phyloP scores from a whole-genome alignment of 2,113 vertebrate genomes.

The Hemibagrus wyckioides region DNA sequence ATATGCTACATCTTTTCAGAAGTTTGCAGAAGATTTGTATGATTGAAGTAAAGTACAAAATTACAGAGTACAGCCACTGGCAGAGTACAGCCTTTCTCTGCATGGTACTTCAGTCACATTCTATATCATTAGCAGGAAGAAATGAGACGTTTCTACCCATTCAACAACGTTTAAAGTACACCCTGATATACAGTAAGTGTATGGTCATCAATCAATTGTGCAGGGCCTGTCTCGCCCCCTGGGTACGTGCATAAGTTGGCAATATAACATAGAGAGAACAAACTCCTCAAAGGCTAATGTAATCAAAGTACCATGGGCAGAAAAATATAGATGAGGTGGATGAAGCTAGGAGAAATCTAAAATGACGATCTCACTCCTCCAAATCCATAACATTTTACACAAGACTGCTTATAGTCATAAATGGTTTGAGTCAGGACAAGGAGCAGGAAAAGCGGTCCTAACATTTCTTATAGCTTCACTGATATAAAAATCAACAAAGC shows the following conservation, averaged over 20 bases:
- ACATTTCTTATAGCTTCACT: background rate
- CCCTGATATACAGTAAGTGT: slow-evolving; percentile 9
- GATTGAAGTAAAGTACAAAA: slow-evolving; percentile 25
- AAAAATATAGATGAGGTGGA: background rate
- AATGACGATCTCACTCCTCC: background rate
- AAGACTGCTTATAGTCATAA: background rate
- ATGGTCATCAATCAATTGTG: slow-evolving; percentile 31
- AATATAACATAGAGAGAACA: slow-evolving; percentile 15
- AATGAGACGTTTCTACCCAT: slow-evolving; percentile 11
- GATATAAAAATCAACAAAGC: background rate
- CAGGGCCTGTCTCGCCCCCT: background rate
- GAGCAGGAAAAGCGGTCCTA: background rate
- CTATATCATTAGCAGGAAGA: slow-evolving; percentile 11
- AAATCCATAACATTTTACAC: background rate
- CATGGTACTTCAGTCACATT: background rate
- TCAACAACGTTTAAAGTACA: background rate
- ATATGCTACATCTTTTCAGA: background rate
- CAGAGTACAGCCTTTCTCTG: slow-evolving; percentile 1
- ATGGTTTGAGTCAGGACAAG: background rate
- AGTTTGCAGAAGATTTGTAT: background rate
- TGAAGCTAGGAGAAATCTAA: background rate
- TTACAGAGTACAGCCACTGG: background rate
- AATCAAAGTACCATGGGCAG: background rate
- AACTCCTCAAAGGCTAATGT: slow-evolving; percentile 1
- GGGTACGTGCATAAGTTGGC: background rate